Conservation (phyloP, 2,797 vertebrate species). For the Platyrinchus mystaceus region DNA sequence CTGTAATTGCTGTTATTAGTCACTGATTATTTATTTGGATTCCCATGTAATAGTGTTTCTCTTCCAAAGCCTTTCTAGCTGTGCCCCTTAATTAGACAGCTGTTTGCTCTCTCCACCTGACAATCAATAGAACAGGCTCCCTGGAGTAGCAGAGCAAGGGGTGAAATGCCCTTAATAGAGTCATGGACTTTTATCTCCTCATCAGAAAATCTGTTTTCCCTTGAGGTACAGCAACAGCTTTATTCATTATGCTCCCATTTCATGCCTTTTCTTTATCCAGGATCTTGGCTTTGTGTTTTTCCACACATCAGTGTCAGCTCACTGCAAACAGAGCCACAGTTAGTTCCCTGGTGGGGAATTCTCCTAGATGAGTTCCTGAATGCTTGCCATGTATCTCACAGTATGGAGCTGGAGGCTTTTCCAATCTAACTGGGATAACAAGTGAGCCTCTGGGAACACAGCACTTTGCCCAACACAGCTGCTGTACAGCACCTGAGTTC, state of each 20-base stretch:
- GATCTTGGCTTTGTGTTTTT: neutral
- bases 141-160: neutral
- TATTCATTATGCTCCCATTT: neutral
- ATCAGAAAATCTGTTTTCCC: neutral
- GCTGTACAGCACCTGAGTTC: neutral
- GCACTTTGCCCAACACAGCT: neutral
- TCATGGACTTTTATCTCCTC: neutral
- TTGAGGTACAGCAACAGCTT: neutral
- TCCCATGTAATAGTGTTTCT: neutral
- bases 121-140: constrained; percentile 20
- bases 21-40: constrained; percentile 28
- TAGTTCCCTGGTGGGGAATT: neutral
- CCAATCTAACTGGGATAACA: neutral
- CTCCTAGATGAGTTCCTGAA: neutral
- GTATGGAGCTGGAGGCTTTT: neutral
- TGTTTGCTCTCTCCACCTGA: constrained; percentile 5
- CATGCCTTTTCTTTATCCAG: neutral
- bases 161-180: constrained; percentile 9
- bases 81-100: constrained; percentile 4
- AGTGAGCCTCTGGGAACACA: neutral
- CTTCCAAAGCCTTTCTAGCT: constrained; percentile 4
- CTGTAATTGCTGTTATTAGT: constrained; percentile 8
- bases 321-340: neutral
- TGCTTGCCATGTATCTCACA: neutral
- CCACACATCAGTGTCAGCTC: neutral